Evolutionary conservation across 92 coral and sea anemone species (phyloP), one percentile per base, ranked within the genome.

Genomic region (Paragorgia papillata): DNA sequence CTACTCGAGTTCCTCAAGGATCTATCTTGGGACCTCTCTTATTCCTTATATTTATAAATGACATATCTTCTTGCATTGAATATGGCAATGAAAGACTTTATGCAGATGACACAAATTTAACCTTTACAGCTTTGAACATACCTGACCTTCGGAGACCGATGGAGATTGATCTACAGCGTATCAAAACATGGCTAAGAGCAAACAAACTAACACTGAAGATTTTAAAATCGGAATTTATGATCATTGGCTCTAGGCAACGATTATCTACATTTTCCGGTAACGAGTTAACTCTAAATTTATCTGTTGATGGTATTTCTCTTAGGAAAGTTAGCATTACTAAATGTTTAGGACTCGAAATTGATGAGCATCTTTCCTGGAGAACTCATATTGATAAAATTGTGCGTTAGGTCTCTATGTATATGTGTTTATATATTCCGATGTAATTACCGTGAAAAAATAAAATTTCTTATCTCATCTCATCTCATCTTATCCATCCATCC

Each of bases 21-120:
- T n/a, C n/a, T n/a, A n/a, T n/a, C n/a, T n/a, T n/a, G n/a, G n/a
- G n/a, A n/a, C n/a, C n/a, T n/a, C n/a, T n/a, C n/a, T n/a, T n/a
- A n/a, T n/a, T n/a, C n/a, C n/a, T n/a, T n/a, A n/a, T 55, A 0
- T 79, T 48, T 66, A 46, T 79, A 31, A 79, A 66, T 66, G 78
- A 79, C 40, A 31, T 79, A 2, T 62, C 62, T 19, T 39, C 18
- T 40, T 66, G 78, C 70, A n/a, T 79, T 18, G 34, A 79, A 44
- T 24, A 35, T 44, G 9, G 22, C 1, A 34, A 20, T 27, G 79
- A 62, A 44, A 25, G 33, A 3, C 31, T 66, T 29, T 30, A 31
- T 49, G 83, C 78, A 12, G 78, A 35, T 15, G 60, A 68, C 24
- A 68, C 54, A 2, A 34, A 37, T 22, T 9, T 68, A 14, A 68